phyloP scores from a whole-genome alignment of 2,113 vertebrate genomes.

The Trochalopteron elliotii region DNA sequence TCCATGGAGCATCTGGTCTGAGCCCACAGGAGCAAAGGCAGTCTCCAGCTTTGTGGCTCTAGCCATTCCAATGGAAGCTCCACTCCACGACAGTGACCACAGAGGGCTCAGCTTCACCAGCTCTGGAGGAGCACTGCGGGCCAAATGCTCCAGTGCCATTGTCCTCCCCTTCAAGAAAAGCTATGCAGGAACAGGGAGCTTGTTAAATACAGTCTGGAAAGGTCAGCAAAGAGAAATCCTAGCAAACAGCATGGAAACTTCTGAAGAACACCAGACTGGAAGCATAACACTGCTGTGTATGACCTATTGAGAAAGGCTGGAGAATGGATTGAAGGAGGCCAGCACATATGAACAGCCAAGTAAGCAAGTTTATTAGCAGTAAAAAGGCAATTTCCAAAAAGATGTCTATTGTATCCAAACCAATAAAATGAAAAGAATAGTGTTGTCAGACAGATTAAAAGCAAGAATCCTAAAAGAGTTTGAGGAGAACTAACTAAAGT shows the following conservation, averaged over 20 bases:
- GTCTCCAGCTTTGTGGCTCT: not conserved
- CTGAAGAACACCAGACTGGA: conserved; percentile 18
- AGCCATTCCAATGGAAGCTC: not conserved
- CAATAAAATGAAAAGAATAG: conserved; percentile 42
- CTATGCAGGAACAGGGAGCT: not conserved
- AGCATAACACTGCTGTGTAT: not conserved
- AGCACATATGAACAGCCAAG: not conserved
- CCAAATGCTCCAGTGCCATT: not conserved
- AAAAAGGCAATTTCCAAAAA: conserved; percentile 21
- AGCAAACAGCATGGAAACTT: conserved; percentile 3
- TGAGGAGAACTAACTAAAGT: not conserved
- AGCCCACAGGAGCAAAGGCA: not conserved
- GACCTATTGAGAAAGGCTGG: conserved; percentile 48
- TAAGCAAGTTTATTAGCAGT: conserved; percentile 29
- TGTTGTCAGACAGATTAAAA: not conserved
- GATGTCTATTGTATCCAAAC: conserved; percentile 28
- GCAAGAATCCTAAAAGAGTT: not conserved
- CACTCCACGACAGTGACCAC: not conserved
- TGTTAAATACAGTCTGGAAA: conserved; percentile 47
- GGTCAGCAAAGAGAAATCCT: conserved; percentile 35
- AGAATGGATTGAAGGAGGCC: conserved; percentile 33
- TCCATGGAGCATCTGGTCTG: not conserved
- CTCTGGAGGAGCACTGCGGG: not conserved
- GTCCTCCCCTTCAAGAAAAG: not conserved
- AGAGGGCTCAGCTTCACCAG: not conserved